Conservation (phyloP, 2,797 vertebrate species). For the Cossypha polioptera region DNA sequence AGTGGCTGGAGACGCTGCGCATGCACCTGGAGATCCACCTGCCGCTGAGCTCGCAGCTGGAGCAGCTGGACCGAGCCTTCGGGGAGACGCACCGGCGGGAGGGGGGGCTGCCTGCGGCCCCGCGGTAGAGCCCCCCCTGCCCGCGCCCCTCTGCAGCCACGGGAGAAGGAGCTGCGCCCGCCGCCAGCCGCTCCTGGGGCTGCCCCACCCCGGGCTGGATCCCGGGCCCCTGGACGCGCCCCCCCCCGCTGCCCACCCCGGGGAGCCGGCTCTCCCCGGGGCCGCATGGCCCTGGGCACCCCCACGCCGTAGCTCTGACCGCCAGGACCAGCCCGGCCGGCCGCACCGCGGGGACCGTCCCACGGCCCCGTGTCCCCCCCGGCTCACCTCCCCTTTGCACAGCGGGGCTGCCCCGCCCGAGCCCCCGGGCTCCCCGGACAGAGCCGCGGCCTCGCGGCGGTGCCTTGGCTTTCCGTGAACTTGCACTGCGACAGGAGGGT, state of each 20-base stretch:
- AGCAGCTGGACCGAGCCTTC: conserved; percentile 87
- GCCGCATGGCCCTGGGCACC: not conserved
- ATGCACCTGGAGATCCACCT: conserved; percentile 92
- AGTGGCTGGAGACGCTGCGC: conserved; percentile 91
- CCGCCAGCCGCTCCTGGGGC: not conserved
- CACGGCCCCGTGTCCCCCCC: not conserved
- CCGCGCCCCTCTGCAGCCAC: not conserved
- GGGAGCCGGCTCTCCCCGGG: conserved; percentile 56
- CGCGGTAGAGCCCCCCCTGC: conserved; percentile 73
- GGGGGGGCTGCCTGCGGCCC: conserved; percentile 81
- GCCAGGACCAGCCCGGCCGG: not conserved
- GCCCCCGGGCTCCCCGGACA: not conserved
- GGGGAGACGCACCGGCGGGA: conserved; percentile 81
- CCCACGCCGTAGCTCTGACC: not conserved
- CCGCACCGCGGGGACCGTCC: not conserved
- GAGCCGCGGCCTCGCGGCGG: conserved; percentile 21
- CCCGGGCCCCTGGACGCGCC: not conserved
- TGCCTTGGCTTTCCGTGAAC: conserved; percentile 63
- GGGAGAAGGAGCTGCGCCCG: not conserved
- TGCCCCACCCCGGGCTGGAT: not conserved
- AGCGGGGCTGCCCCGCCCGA: not conserved
- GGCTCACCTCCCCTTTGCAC: conserved; percentile 21
- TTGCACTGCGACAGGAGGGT: conserved; percentile 37
- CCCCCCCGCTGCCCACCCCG: not conserved
- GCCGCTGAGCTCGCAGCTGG: conserved; percentile 87